Percentiles rank a stretch among this genome's conserved stretches.
Evolutionary conservation across 2,888 invertebrate genomes (phyloP).

Genomic region (Dryobota labecula): DNA sequence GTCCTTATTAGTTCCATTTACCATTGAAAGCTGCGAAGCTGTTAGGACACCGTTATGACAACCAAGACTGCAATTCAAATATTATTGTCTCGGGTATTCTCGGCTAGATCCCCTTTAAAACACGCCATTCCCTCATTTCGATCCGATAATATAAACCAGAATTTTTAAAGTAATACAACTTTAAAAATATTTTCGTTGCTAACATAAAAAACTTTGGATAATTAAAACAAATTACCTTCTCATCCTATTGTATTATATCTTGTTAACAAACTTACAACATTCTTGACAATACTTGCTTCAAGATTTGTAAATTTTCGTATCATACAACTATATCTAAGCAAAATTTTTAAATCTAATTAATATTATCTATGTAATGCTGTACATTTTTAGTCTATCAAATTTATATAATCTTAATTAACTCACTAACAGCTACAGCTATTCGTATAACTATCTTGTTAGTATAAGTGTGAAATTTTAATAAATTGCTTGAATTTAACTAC

Average conservation of each 20-base stretch:
- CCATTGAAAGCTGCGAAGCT: constrained; percentile 74
- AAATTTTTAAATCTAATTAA: constrained; percentile 58
- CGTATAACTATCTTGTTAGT: constrained; percentile 54
- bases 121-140: constrained; percentile 3
- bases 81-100: background rate
- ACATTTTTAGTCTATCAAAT: constrained; percentile 60
- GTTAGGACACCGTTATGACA: constrained; percentile 34
- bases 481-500: constrained; percentile 58
- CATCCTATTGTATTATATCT: constrained; percentile 56
- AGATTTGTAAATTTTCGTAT: constrained; percentile 38
- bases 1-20: constrained; percentile 52
- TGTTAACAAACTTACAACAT: constrained; percentile 49
- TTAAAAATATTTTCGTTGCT: background rate
- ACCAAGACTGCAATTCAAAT: constrained; percentile 28
- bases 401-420: constrained; percentile 60
- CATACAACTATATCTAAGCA: constrained; percentile 58
- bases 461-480: constrained; percentile 48
- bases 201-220: constrained; percentile 36
- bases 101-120: background rate
- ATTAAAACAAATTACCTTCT: constrained; percentile 64
- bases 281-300: constrained; percentile 43
- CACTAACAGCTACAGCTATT: constrained; percentile 62
- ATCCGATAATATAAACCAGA: background rate
- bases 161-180: background rate
- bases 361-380: constrained; percentile 60